A percentile compares a stretch with the other conserved stretches of the same genome.
Conservation (phyloP, 2,113 vertebrate species). For the Asarcornis scutulata region DNA sequence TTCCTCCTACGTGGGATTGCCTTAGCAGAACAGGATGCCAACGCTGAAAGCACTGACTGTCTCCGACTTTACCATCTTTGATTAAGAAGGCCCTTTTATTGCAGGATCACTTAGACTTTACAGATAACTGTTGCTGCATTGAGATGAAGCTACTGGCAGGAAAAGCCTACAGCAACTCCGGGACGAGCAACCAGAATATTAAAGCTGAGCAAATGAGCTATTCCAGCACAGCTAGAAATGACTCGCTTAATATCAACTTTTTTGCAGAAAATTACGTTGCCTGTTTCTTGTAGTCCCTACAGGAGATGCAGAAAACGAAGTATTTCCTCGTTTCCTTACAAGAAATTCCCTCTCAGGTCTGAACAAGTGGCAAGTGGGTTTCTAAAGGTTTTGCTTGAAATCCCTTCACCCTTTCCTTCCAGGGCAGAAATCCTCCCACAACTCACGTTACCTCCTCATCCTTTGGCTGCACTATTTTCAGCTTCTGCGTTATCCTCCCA, state of each 20-base stretch:
- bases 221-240: neutral
- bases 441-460: neutral
- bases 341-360: fast-evolving
- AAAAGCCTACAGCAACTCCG: slow-evolving; percentile 14
- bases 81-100: slow-evolving; percentile 63
- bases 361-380: neutral
- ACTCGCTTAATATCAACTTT: neutral
- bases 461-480: neutral
- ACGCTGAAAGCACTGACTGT: slow-evolving; percentile 61
- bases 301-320: neutral
- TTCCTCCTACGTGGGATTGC: slow-evolving; percentile 62
- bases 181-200: slow-evolving; percentile 47
- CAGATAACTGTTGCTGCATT: slow-evolving; percentile 62
- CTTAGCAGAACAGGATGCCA: slow-evolving; percentile 62
- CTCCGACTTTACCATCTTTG: slow-evolving; percentile 50
- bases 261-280: neutral
- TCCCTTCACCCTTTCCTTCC: neutral
- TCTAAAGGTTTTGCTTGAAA: neutral
- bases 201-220: neutral
- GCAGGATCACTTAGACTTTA: slow-evolving; percentile 50
- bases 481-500: neutral
- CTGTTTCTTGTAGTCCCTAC: neutral
- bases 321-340: neutral
- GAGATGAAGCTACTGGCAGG: slow-evolving; percentile 58
- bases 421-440: neutral